phyloP scores from a whole-genome alignment of 2,888 invertebrate genomes.

The Conops quadrifasciatus region DNA sequence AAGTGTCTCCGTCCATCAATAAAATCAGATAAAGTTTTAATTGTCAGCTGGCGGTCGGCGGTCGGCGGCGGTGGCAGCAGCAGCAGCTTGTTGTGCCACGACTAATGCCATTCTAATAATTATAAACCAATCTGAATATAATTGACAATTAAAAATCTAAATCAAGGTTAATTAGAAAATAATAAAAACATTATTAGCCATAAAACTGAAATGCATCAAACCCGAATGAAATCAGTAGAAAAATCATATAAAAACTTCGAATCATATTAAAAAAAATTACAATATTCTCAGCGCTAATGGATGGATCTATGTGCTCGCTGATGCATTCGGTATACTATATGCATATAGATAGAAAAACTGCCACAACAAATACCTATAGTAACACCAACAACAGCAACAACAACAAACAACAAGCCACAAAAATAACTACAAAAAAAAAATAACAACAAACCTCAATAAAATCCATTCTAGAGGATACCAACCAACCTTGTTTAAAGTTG shows the following conservation, averaged over 20 bases:
- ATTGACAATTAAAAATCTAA: slow-evolving; percentile 17
- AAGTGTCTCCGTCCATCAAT: too few species aligned
- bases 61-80: not conserved
- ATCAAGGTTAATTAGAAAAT: slow-evolving; percentile 23
- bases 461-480: slow-evolving; percentile 3
- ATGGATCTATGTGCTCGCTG: too few species aligned
- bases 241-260: not conserved
- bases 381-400: not conserved
- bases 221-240: not conserved
- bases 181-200: slow-evolving; percentile 8
- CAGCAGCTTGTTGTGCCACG: not conserved
- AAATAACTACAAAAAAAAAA: slow-evolving; percentile 1
- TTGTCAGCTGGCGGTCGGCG: not conserved
- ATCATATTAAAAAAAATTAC: not conserved
- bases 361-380: too few species aligned
- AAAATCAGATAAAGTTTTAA: too few species aligned
- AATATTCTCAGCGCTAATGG: too few species aligned
- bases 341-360: too few species aligned
- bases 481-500: slow-evolving; percentile 4
- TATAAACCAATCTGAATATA: slow-evolving; percentile 8
- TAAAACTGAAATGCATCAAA: slow-evolving; percentile 2
- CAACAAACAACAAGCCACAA: not conserved
- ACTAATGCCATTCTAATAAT: slow-evolving; percentile 14
- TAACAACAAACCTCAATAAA: not conserved
- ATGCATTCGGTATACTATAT: not conserved